Evolutionary conservation across 2,888 invertebrate species (phyloP).

Genomic region (Terebella lapidaria): DNA sequence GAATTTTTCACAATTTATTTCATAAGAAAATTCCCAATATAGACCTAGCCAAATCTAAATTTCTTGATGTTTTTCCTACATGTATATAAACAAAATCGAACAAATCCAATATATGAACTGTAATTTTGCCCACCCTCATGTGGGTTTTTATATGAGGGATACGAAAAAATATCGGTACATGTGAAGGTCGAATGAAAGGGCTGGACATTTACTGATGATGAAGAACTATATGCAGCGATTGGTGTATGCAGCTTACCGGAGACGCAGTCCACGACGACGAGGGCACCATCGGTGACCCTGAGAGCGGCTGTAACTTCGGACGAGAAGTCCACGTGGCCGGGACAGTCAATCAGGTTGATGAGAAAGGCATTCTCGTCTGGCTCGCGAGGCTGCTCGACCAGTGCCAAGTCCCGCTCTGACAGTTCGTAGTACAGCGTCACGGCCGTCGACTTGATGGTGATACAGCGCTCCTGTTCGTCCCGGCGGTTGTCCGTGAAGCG

Average conservation of each 20-base stretch:
- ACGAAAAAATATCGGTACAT: too few species aligned
- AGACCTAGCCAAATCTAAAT: too few species aligned
- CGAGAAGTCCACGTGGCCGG: constrained; percentile 99
- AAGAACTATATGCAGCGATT: too few species aligned
- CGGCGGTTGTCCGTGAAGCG: constrained; percentile 99
- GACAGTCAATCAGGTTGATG: constrained; percentile 99
- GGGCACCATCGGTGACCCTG: constrained; percentile 98
- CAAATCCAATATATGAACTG: too few species aligned
- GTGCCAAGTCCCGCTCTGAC: constrained; percentile 85
- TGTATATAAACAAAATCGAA: too few species aligned
- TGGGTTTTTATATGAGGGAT: too few species aligned
- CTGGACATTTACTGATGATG: too few species aligned
- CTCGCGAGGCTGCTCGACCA: constrained; percentile 76
- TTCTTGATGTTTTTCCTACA: too few species aligned
- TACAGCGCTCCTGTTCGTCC: constrained; percentile 99
- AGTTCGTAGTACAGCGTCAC: constrained; percentile 99
- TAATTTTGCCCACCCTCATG: too few species aligned
- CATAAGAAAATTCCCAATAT: too few species aligned
- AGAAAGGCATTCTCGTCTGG: constrained; percentile 80
- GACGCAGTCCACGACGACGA: constrained; percentile 99
- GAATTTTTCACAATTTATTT: too few species aligned
- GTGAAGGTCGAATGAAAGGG: too few species aligned
- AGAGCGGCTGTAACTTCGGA: constrained; percentile 99
- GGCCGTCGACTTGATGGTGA: constrained; percentile 99
- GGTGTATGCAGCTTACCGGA: constrained; percentile 65